These are phyloP conservation scores for Ophioninae sp. DNA, from an alignment of 2,888 invertebrate species.

Conservation along the genomic window DNA sequence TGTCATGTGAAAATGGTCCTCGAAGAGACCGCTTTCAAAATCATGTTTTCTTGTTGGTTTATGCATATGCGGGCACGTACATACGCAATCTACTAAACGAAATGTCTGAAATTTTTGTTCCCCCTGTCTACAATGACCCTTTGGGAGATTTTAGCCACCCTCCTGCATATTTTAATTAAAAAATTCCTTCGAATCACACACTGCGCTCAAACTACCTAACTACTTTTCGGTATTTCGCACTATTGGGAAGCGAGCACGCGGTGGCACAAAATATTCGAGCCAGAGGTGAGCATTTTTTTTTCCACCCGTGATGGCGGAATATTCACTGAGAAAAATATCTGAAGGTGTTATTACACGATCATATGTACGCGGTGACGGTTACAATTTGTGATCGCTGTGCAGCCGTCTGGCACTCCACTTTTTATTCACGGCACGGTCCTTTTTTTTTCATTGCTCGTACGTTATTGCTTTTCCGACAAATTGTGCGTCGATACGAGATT, in stretches of 20 bases:
- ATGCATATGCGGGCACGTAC: neutral
- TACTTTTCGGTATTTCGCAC: slow-evolving; percentile 4
- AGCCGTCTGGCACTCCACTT: neutral
- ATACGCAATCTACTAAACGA: slow-evolving; percentile 4
- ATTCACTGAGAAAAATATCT: neutral
- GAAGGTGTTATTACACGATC: neutral
- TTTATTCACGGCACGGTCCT: neutral
- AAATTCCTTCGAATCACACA: neutral
- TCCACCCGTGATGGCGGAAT: neutral
- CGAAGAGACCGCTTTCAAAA: neutral
- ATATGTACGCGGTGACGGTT: neutral
- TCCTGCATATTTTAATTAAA: slow-evolving; percentile 8
- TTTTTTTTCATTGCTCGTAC: neutral
- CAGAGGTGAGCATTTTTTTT: neutral
- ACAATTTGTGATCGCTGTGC: neutral
- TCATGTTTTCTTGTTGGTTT: neutral
- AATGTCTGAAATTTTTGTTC: slow-evolving; percentile 24
- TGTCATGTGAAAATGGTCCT: neutral
- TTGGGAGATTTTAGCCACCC: neutral
- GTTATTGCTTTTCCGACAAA: neutral
- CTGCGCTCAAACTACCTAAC: neutral
- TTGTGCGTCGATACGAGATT: neutral
- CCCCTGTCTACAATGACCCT: neutral
- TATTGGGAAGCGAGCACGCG: neutral
- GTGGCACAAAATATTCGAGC: slow-evolving; percentile 11